These are phyloP conservation scores for Connochaetes taurinus DNA, from an alignment of 2,113 vertebrate species.

Conservation along the genomic window DNA sequence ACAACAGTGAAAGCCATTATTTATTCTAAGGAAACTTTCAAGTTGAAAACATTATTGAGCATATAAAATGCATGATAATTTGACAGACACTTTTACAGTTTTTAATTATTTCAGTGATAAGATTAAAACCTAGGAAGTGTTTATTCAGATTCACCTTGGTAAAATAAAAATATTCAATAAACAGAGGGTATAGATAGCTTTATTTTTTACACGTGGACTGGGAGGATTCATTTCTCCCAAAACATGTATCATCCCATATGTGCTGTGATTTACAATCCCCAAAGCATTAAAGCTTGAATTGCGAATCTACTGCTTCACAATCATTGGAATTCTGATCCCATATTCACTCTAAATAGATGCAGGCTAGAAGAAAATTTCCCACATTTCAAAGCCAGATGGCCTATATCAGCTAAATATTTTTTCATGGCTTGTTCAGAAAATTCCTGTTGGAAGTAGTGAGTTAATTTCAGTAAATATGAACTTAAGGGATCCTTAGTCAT, in stretches of 20 bases:
- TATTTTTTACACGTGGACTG: slow-evolving; percentile 46
- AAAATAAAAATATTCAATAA: slow-evolving; percentile 53
- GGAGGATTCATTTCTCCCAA: slow-evolving; percentile 31
- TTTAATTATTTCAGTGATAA: slow-evolving; percentile 6
- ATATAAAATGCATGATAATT: slow-evolving; percentile 28
- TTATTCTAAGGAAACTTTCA: neutral
- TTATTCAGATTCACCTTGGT: slow-evolving; percentile 17
- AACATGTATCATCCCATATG: slow-evolving; percentile 56
- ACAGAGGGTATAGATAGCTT: slow-evolving; percentile 35
- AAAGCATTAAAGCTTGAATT: slow-evolving; percentile 69
- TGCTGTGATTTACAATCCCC: slow-evolving; percentile 62
- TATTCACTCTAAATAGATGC: slow-evolving; percentile 38
- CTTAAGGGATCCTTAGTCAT: slow-evolving; percentile 54
- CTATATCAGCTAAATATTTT: slow-evolving; percentile 61
- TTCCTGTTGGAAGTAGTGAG: slow-evolving; percentile 50
- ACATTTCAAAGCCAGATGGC: slow-evolving; percentile 70
- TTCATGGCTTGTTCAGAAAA: slow-evolving; percentile 53
- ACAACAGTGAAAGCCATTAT: neutral
- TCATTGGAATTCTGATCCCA: slow-evolving; percentile 62
- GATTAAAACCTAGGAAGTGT: neutral
- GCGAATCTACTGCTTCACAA: slow-evolving; percentile 26
- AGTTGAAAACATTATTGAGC: neutral
- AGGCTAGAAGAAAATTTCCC: slow-evolving; percentile 48
- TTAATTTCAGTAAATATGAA: slow-evolving; percentile 50
- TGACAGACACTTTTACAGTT: neutral